phyloP scores from a whole-genome alignment of 2,888 invertebrate genomes.

The Linyphia triangularis region DNA sequence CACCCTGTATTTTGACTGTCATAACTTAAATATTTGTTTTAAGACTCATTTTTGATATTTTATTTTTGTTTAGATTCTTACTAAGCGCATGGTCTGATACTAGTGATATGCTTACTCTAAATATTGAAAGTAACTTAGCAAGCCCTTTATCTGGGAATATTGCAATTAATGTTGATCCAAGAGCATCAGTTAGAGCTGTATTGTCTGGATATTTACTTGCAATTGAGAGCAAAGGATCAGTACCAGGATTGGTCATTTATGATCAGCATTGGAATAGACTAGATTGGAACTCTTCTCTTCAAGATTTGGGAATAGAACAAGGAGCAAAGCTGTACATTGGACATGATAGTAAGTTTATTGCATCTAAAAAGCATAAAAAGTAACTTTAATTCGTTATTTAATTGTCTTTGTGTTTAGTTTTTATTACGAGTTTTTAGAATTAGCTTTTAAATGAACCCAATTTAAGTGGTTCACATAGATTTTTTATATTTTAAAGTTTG shows the following conservation, averaged over 20 bases:
- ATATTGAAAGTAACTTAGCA: conserved; percentile 61
- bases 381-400: no score
- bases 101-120: conserved; percentile 51
- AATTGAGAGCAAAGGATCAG: conserved; percentile 29
- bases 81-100: background rate
- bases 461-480: no score
- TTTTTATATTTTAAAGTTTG: no score
- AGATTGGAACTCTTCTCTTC: conserved; percentile 45
- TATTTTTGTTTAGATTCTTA: background rate
- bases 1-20: background rate
- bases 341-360: conserved; percentile 68
- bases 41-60: background rate
- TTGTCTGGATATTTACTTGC: conserved; percentile 26
- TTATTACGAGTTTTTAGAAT: no score
- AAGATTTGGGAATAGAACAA: conserved; percentile 57
- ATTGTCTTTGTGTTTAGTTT: no score
- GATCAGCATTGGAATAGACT: conserved; percentile 41
- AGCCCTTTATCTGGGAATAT: conserved; percentile 50
- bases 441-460: no score
- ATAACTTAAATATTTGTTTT: background rate
- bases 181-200: conserved; percentile 32
- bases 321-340: conserved; percentile 55
- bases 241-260: conserved; percentile 50
- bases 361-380: no score
- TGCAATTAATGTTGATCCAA: conserved; percentile 39